Conservation (phyloP, 2,888 invertebrate genomes). For the Cerastis leucographa region DNA sequence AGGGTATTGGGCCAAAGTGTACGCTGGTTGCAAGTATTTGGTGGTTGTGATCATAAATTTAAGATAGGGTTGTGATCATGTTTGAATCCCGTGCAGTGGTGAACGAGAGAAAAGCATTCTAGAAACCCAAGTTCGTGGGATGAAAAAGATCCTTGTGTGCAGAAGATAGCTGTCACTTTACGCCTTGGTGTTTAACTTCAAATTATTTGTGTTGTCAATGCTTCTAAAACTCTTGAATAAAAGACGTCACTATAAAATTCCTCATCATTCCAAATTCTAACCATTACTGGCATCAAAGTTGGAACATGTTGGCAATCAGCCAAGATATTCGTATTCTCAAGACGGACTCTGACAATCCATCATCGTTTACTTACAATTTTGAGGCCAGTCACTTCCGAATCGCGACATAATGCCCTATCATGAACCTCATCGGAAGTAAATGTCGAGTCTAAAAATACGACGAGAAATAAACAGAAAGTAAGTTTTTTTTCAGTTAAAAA, state of each 20-base stretch:
- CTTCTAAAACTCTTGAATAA: background rate
- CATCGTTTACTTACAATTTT: slow-evolving; percentile 57
- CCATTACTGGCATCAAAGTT: slow-evolving; percentile 10
- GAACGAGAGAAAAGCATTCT: background rate
- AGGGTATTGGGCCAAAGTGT: too few species aligned
- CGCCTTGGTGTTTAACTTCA: too few species aligned
- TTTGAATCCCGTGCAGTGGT: background rate
- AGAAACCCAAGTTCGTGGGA: background rate
- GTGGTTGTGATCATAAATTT: too few species aligned
- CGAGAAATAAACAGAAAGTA: slow-evolving; percentile 51
- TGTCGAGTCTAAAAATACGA: slow-evolving; percentile 55
- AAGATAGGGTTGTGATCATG: too few species aligned
- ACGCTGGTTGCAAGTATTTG: too few species aligned
- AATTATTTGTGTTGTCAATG: background rate
- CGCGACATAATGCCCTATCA: slow-evolving; percentile 57
- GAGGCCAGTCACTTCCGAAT: slow-evolving; percentile 58
- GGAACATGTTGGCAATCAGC: slow-evolving; percentile 45
- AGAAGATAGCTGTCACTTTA: too few species aligned
- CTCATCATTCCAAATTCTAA: slow-evolving; percentile 7
- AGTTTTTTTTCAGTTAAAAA: slow-evolving; percentile 43
- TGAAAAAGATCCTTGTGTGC: too few species aligned
- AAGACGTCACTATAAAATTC: background rate
- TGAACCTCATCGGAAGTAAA: slow-evolving; percentile 63
- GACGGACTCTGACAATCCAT: slow-evolving; percentile 45
- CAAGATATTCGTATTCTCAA: slow-evolving; percentile 30